These are phyloP conservation scores for Pseudochirops cupreus DNA, from an alignment of 2,797 vertebrate genomes.

Conservation along the genomic window DNA sequence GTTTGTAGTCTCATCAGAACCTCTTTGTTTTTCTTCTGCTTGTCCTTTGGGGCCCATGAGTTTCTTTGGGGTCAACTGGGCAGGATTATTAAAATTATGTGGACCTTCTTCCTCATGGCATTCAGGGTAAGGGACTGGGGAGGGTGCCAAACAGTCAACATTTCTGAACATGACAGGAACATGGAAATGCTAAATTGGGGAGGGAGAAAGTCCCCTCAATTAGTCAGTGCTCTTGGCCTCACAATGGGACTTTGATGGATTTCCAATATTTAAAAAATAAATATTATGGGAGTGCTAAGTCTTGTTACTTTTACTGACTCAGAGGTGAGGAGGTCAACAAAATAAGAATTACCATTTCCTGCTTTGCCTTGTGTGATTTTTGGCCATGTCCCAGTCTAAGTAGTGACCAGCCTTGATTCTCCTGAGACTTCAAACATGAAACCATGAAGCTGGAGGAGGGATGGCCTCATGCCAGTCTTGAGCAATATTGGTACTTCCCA, in stretches of 20 bases:
- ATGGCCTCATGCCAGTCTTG: neutral
- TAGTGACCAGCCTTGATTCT: neutral
- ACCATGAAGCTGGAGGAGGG: rapidly evolving
- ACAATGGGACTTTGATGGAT: slow-evolving; percentile 31
- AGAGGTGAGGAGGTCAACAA: neutral
- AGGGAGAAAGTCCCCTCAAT: neutral
- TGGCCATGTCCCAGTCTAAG: neutral
- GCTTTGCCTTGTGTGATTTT: neutral
- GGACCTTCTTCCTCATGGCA: neutral
- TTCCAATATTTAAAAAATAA: slow-evolving; percentile 50
- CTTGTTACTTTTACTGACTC: slow-evolving; percentile 27
- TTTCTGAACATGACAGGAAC: neutral
- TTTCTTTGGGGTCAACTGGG: neutral
- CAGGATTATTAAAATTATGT: neutral
- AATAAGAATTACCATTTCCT: neutral
- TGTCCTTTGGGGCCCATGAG: neutral
- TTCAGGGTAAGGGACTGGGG: neutral
- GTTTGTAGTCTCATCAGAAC: neutral
- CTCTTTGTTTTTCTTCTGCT: neutral
- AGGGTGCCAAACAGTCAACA: neutral
- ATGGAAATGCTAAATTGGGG: neutral
- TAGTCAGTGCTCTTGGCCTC: neutral
- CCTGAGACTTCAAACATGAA: slow-evolving; percentile 2
- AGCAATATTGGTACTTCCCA: slow-evolving; percentile 22
- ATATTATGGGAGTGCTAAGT: neutral